These are phyloP conservation scores for Drosophila subsilvestris DNA, from an alignment of 2,888 invertebrate species.

Conservation along the genomic window DNA sequence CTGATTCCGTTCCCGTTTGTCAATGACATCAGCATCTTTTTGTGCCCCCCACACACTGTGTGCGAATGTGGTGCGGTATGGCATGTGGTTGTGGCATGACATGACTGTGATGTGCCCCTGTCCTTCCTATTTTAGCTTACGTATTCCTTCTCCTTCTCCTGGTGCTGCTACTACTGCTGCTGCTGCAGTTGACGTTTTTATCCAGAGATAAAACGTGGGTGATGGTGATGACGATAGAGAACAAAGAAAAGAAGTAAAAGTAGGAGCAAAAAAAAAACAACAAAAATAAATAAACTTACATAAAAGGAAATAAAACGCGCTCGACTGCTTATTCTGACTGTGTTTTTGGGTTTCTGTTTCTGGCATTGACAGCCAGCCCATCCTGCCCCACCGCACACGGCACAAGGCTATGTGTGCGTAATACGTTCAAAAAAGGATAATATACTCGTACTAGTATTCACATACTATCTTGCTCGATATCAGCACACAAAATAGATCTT, in stretches of 20 bases:
- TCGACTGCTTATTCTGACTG: conserved; percentile 7
- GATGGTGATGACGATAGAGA: conserved; percentile 15
- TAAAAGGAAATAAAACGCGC: conserved; percentile 32
- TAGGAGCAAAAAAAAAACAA: conserved; percentile 20
- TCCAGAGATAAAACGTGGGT: conserved; percentile 27
- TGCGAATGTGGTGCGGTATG: conserved; percentile 19
- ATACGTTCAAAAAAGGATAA: not conserved
- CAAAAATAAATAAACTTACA: conserved; percentile 43
- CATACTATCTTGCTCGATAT: not conserved
- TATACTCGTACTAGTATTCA: not conserved
- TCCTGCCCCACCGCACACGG: not conserved
- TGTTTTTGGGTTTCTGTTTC: not conserved
- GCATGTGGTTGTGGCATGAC: not conserved
- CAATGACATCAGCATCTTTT: conserved; percentile 61
- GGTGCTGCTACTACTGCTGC: conserved; percentile 15
- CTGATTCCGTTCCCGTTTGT: conserved; percentile 29
- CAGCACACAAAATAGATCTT: not conserved
- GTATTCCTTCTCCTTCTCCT: conserved; percentile 16
- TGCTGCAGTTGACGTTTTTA: conserved; percentile 49
- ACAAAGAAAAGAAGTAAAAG: conserved; percentile 8
- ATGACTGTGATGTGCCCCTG: conserved; percentile 1
- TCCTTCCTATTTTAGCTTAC: conserved; percentile 8
- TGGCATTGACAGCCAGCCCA: not conserved
- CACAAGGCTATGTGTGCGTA: not conserved
- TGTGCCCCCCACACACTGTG: not conserved